These are phyloP conservation scores for Parnassius apollo DNA, from an alignment of 2,888 invertebrate species.

Conservation along the genomic window DNA sequence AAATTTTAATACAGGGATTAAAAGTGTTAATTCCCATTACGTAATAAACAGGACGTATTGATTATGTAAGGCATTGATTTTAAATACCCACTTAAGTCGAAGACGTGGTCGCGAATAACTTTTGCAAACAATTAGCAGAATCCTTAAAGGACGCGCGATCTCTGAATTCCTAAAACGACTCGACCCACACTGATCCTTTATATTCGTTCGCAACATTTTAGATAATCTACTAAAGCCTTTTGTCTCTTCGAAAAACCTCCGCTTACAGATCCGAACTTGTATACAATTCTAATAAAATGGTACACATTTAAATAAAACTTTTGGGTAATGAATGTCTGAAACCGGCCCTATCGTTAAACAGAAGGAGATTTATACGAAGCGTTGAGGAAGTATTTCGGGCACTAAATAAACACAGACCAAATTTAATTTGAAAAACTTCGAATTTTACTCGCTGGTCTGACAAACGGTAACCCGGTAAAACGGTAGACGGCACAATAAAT, in stretches of 20 bases:
- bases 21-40: no score
- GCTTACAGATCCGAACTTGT: constrained; percentile 9
- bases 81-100: no score
- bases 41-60: no score
- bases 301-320: constrained; percentile 18
- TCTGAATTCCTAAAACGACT: neutral
- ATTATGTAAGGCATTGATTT: no score
- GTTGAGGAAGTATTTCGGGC: constrained; percentile 3
- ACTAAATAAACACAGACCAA: neutral
- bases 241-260: neutral
- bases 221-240: constrained; percentile 13
- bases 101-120: no score
- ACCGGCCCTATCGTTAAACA: constrained; percentile 5
- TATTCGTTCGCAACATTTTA: constrained; percentile 18
- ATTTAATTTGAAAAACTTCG: no score
- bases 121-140: no score
- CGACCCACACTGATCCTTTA: constrained; percentile 2
- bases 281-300: constrained; percentile 14
- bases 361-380: constrained; percentile 11
- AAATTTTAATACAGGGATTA: no score
- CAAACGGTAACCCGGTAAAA: neutral
- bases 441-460: neutral
- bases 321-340: constrained; percentile 7
- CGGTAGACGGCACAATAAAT: no score
- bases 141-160: no score